Evolutionary conservation across 2,797 vertebrate species (phyloP).

Genomic region (Podarcis siculus): DNA sequence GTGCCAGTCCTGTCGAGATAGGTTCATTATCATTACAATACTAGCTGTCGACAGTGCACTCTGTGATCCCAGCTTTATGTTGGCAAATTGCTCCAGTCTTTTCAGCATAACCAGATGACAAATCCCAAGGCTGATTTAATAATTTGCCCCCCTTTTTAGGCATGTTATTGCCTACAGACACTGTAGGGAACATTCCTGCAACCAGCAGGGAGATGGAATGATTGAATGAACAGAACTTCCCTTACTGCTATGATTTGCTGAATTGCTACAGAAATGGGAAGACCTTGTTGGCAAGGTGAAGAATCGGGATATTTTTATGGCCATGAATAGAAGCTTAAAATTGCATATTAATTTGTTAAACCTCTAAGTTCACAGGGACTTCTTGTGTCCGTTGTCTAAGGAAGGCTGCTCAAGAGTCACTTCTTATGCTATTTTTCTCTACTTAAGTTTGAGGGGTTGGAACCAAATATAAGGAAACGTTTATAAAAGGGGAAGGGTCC

Average conservation of each 20-base stretch:
- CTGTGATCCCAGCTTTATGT: slow-evolving; percentile 72
- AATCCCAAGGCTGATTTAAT: slow-evolving; percentile 71
- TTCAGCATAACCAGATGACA: slow-evolving; percentile 70
- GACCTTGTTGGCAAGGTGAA: neutral
- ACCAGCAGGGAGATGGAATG: slow-evolving; percentile 37
- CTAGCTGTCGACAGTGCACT: slow-evolving; percentile 67
- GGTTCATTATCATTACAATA: slow-evolving; percentile 75
- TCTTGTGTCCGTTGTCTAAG: neutral
- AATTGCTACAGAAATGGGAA: slow-evolving; percentile 34
- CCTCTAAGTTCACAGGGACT: neutral
- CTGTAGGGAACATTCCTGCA: slow-evolving; percentile 56
- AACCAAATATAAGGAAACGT: neutral
- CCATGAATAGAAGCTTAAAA: neutral
- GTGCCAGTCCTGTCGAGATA: slow-evolving; percentile 63
- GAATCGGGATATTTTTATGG: neutral
- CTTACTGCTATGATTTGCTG: slow-evolving; percentile 11
- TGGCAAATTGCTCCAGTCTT: slow-evolving; percentile 73
- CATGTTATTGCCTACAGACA: slow-evolving; percentile 38
- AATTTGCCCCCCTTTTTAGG: slow-evolving; percentile 64
- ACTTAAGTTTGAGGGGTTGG: neutral
- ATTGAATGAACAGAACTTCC: slow-evolving; percentile 48
- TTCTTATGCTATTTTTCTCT: neutral
- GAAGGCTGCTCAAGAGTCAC: too few relatives aligned
- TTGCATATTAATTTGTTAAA: neutral
- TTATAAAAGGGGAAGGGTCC: neutral